Base-by-base conservation (phyloP, 2,888 invertebrate species). In the Xestia xanthographa region DNA sequence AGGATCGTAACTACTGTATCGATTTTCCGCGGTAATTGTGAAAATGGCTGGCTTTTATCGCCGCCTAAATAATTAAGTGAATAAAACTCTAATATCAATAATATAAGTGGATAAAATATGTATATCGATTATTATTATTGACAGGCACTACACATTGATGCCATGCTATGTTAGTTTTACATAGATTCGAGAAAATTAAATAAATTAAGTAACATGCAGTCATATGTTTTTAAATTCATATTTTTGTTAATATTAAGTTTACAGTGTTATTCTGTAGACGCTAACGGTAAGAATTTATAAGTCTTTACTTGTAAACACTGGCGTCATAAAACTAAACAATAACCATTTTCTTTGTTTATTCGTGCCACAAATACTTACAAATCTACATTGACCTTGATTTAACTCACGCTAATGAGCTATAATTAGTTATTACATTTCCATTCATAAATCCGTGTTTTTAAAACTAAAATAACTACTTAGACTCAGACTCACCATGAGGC, bases 21-120 rank as follows among this genome's bases (percentile, higher is more conserved):
- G 93, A 93, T 93, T 93, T 91, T 87, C 87, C 84, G 90, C 89
- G 88, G 89, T 87, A 88, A 89, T 87, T 89, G 88, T 81, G 86
- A 89, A 88, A 87, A 90, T 87, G 87, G 83, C 80, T 73, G 75
- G 72, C 63, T 76, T 73, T 62, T 71, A 83, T 62, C 77, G 72
- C 77, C 63, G 66, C 72, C 63, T 78, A 74, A 79, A 71, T 80
- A 77, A 78, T 79, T 83, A 83, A 79, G 69, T 77, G 63, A 75
- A 77, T 84, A 79, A 72, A 82, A 80, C 53, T 83, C 73, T 70
- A 69, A 65, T 77, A 85, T 65, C 20, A 76, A 53, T 67, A 56
- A 74, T 6, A 41, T 20, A 60, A 43, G 82, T 66, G 68, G 11
- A 69, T 60, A 66, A 62, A 72, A 50, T 56, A 69, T 66, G 66